Evolutionary conservation across 2,888 invertebrate genomes (phyloP).

Genomic region (Dysmachus trigonus): DNA sequence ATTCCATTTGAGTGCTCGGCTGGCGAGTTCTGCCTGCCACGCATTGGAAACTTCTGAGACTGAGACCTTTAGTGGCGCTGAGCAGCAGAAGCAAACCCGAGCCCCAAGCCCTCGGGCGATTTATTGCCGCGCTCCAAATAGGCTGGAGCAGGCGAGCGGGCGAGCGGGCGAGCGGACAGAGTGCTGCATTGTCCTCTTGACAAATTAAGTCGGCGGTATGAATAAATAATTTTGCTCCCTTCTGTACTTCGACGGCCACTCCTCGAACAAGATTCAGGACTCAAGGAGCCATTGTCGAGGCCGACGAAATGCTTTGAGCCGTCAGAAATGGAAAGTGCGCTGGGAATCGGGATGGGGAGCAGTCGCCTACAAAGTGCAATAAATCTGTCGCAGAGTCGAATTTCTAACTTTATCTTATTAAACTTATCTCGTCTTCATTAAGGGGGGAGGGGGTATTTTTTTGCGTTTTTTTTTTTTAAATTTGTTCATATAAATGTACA

Average conservation of each 20-base stretch:
- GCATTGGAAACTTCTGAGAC: slow-evolving; percentile 24
- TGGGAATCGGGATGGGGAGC: neutral
- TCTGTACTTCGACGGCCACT: too few relatives aligned
- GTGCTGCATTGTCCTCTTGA: neutral
- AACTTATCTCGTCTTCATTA: neutral
- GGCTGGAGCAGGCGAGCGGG: neutral
- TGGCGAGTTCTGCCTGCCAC: neutral
- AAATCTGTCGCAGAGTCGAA: neutral
- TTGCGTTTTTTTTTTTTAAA: too few relatives aligned
- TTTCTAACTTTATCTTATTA: neutral
- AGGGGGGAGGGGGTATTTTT: too few relatives aligned
- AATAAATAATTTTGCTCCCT: neutral
- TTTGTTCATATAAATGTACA: too few relatives aligned
- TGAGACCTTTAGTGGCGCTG: neutral
- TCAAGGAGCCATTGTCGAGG: neutral
- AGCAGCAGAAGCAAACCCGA: neutral
- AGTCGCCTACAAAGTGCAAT: neutral
- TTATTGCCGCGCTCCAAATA: neutral
- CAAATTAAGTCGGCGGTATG: neutral
- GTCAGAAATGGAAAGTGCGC: neutral
- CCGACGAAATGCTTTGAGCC: neutral
- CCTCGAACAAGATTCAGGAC: neutral
- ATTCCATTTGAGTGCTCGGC: slow-evolving; percentile 1
- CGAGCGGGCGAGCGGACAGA: neutral
- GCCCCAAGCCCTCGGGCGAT: neutral